These are phyloP conservation scores for Remorina albescens DNA, from an alignment of 2,797 vertebrate genomes.

Conservation along the genomic window DNA sequence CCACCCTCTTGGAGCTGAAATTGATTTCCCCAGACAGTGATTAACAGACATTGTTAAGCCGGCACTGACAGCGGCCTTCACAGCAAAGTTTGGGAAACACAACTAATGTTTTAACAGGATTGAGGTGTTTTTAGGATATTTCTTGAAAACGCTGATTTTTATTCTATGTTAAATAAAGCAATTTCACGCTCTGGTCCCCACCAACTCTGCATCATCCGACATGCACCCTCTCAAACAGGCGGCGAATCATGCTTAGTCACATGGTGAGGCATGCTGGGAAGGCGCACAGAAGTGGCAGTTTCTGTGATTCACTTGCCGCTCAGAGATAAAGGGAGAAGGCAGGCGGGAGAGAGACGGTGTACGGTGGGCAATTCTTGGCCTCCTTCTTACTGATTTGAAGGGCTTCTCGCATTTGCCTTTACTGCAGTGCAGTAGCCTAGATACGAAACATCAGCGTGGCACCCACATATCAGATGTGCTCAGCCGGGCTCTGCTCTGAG, in stretches of 20 bases:
- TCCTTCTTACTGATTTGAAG: slow-evolving; percentile 62
- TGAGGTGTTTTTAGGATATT: slow-evolving; percentile 18
- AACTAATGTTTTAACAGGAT: slow-evolving; percentile 18
- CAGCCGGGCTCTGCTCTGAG: slow-evolving; percentile 58
- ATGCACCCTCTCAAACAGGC: slow-evolving; percentile 56
- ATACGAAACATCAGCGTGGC: slow-evolving; percentile 65
- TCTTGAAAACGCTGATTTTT: slow-evolving; percentile 44
- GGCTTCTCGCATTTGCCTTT: slow-evolving; percentile 55
- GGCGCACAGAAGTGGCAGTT: background rate
- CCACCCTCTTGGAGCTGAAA: slow-evolving; percentile 11
- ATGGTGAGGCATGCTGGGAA: slow-evolving; percentile 27
- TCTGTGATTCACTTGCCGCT: slow-evolving; percentile 2
- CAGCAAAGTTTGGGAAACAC: background rate
- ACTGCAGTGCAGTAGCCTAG: slow-evolving; percentile 78
- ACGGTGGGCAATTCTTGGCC: slow-evolving; percentile 60
- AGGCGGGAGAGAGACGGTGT: slow-evolving; percentile 38
- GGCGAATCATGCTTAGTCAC: slow-evolving; percentile 63
- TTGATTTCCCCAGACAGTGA: slow-evolving; percentile 8
- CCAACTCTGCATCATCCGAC: slow-evolving; percentile 55
- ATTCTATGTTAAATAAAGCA: slow-evolving; percentile 73
- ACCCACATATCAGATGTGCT: slow-evolving; percentile 66
- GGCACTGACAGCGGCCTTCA: background rate
- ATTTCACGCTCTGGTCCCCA: slow-evolving; percentile 69
- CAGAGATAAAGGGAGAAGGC: slow-evolving; percentile 24
- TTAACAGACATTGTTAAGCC: background rate